phyloP scores from a whole-genome alignment of 2,888 invertebrate species.

The Idaea biselata region DNA sequence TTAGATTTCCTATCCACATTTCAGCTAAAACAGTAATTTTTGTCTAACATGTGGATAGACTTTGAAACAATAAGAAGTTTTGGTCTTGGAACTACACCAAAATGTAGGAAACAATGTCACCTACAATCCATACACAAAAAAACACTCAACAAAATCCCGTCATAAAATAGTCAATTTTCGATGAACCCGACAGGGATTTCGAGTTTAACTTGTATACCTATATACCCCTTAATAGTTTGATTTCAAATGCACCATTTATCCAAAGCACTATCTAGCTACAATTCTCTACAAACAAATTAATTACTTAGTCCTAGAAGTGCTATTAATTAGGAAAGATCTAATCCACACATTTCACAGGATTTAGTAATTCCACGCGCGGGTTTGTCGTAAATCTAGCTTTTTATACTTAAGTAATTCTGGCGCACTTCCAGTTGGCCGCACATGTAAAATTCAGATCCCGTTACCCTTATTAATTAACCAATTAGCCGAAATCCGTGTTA shows the following conservation, averaged over 20 bases:
- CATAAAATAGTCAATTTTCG: too few species aligned
- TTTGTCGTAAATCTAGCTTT: conserved; percentile 54
- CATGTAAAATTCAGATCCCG: conserved; percentile 59
- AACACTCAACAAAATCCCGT: too few species aligned
- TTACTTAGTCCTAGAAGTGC: conserved; percentile 9
- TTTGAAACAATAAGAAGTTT: too few species aligned
- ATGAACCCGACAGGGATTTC: too few species aligned
- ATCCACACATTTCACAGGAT: conserved; percentile 18
- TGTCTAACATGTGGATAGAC: too few species aligned
- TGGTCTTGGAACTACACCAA: too few species aligned
- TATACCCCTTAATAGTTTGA: too few species aligned
- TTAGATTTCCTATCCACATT: too few species aligned
- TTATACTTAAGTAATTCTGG: conserved; percentile 59
- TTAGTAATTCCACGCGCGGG: conserved; percentile 25
- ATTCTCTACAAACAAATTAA: conserved; percentile 12
- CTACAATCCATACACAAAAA: too few species aligned
- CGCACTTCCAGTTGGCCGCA: conserved; percentile 58
- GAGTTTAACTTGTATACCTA: too few species aligned
- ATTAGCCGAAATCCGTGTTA: conserved; percentile 67
- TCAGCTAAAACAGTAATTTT: too few species aligned
- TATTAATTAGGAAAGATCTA: conserved; percentile 9
- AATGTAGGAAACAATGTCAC: too few species aligned
- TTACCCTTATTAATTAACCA: conserved; percentile 75
- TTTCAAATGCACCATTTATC: neutral
- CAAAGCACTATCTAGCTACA: neutral